Conservation (phyloP, 2,113 vertebrate species). For the Cyanocitta stelleri region DNA sequence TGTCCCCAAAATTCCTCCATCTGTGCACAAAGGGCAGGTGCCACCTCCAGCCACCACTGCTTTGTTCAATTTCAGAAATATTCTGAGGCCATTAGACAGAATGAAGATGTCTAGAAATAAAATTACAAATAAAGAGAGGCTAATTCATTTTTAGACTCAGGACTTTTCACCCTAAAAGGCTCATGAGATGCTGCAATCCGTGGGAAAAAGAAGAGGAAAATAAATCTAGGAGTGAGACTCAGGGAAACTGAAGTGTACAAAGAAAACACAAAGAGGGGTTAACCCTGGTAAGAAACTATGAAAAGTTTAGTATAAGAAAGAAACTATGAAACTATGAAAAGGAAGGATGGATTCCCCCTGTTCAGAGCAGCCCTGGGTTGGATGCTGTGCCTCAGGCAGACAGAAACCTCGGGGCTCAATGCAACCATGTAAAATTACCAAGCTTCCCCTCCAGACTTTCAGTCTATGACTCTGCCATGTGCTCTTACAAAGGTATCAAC, state of each 20-base stretch:
- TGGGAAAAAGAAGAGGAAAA: neutral
- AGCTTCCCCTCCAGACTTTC: neutral
- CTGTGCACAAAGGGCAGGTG: neutral
- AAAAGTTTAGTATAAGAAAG: neutral
- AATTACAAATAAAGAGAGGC: neutral
- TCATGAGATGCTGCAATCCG: neutral
- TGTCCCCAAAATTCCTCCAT: neutral
- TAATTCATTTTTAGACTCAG: neutral
- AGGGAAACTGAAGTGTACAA: neutral
- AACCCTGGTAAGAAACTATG: neutral
- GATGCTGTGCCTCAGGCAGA: neutral
- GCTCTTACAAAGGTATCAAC: neutral
- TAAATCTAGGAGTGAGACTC: neutral
- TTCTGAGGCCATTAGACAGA: neutral
- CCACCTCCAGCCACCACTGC: neutral
- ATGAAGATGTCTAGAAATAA: neutral
- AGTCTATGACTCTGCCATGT: neutral
- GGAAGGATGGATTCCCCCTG: neutral
- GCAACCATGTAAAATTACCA: neutral
- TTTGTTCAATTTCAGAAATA: neutral
- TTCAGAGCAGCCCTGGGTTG: neutral
- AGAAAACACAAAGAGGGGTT: neutral
- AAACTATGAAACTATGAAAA: neutral
- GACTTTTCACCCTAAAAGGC: neutral
- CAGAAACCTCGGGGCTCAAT: accelerated